Percentiles rank a stretch among this genome's conserved stretches.
Evolutionary conservation across 2,113 vertebrate species (phyloP).

Genomic region (Connochaetes taurinus): DNA sequence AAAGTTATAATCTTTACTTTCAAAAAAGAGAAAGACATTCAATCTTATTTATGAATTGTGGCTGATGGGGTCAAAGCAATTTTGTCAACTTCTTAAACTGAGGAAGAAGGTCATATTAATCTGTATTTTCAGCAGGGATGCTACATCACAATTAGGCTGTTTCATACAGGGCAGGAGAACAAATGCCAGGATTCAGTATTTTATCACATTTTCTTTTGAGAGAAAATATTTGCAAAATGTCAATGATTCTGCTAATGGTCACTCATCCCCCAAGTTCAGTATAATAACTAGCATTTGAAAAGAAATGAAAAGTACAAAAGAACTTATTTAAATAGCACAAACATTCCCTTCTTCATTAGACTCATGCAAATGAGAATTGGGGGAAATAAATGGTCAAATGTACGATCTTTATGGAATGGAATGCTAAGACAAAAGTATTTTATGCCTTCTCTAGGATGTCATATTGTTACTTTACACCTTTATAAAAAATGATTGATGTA

Average conservation of each 20-base stretch:
- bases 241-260: background rate
- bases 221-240: constrained; percentile 23
- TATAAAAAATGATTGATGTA: background rate
- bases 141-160: background rate
- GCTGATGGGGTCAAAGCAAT: background rate
- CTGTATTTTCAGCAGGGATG: background rate
- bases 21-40: background rate
- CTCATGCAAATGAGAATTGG: background rate
- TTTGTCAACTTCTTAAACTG: background rate
- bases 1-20: constrained; percentile 15
- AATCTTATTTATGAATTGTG: background rate
- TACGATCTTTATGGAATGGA: background rate
- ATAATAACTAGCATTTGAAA: background rate
- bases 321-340: constrained; percentile 24
- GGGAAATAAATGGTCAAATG: background rate
- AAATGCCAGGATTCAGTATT: background rate
- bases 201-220: constrained; percentile 3
- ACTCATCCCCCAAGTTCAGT: constrained; percentile 19
- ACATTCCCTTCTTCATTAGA: constrained; percentile 1
- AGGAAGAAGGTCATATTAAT: background rate
- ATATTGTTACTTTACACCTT: background rate
- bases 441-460: background rate
- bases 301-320: background rate
- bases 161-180: background rate
- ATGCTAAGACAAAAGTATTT: background rate